Evolutionary conservation across 2,113 vertebrate genomes (phyloP).

Genomic region (Microcebus lehilahytsara): DNA sequence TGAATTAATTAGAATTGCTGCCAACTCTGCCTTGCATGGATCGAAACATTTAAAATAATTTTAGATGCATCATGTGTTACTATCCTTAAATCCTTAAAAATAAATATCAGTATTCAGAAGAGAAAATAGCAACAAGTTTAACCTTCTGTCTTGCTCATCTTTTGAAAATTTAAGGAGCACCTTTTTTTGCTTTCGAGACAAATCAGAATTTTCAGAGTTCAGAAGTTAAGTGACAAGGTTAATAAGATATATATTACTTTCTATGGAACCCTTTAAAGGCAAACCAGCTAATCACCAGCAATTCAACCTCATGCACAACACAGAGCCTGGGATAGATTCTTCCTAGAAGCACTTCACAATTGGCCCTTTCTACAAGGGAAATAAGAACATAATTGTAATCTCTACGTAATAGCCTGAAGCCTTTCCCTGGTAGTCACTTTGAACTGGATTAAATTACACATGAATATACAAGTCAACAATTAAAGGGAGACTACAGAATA

Average conservation of each 20-base stretch:
- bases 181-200: slow-evolving; percentile 62
- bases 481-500: neutral
- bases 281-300: slow-evolving; percentile 69
- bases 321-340: slow-evolving; percentile 70
- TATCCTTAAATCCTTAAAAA: neutral
- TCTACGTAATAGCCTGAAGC: slow-evolving; percentile 49
- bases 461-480: neutral
- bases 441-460: neutral
- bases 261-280: slow-evolving; percentile 77
- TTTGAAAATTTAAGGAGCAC: slow-evolving; percentile 20
- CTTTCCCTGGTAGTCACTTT: slow-evolving; percentile 49
- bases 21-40: neutral
- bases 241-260: slow-evolving; percentile 75
- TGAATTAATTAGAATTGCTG: neutral
- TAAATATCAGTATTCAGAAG: neutral
- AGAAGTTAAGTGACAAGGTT: slow-evolving; percentile 77
- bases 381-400: slow-evolving; percentile 73
- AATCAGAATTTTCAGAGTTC: slow-evolving; percentile 75
- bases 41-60: neutral
- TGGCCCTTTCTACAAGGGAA: slow-evolving; percentile 63
- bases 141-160: neutral
- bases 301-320: slow-evolving; percentile 70
- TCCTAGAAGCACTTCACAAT: slow-evolving; percentile 80
- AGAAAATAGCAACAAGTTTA: neutral
- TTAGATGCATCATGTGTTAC: neutral